These are phyloP conservation scores for Scomber japonicus DNA, from an alignment of 2,113 vertebrate species.

Conservation along the genomic window DNA sequence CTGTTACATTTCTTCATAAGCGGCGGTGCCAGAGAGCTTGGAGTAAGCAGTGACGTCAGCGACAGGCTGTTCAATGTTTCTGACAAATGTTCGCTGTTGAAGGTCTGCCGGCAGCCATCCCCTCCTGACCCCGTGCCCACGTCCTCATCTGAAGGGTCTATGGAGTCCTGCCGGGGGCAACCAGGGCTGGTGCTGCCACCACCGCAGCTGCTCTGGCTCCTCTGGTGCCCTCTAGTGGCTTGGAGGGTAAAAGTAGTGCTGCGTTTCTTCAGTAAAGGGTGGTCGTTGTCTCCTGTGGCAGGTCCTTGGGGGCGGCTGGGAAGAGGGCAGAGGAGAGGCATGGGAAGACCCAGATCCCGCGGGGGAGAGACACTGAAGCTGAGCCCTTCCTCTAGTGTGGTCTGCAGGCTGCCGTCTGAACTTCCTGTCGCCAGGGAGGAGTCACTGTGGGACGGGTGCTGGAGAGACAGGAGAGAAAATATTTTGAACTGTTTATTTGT, in stretches of 20 bases:
- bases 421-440: constrained; percentile 88
- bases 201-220: constrained; percentile 91
- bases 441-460: constrained; percentile 87
- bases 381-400: constrained; percentile 89
- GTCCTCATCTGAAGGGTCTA: constrained; percentile 92
- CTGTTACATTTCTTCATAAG: constrained; percentile 92
- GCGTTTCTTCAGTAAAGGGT: constrained; percentile 50
- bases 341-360: constrained; percentile 77
- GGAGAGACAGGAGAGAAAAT: constrained; percentile 12
- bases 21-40: constrained; percentile 72
- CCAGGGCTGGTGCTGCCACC: constrained; percentile 88
- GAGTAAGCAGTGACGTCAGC: constrained; percentile 90
- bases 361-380: constrained; percentile 87
- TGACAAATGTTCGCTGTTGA: constrained; percentile 88
- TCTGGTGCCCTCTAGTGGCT: constrained; percentile 88
- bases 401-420: constrained; percentile 90
- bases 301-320: constrained; percentile 37
- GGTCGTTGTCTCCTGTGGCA: constrained; percentile 44
- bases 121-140: constrained; percentile 77
- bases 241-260: constrained; percentile 80
- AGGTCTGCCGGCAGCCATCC: constrained; percentile 74
- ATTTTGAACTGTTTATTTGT: too few species aligned
- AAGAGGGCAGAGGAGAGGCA: constrained; percentile 70
- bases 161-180: constrained; percentile 89
- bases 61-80: constrained; percentile 94